A percentile compares a stretch with the other conserved stretches of the same genome.
phyloP scores from a whole-genome alignment of 2,113 vertebrate genomes.

The Cyphomyrus discorhynchus region DNA sequence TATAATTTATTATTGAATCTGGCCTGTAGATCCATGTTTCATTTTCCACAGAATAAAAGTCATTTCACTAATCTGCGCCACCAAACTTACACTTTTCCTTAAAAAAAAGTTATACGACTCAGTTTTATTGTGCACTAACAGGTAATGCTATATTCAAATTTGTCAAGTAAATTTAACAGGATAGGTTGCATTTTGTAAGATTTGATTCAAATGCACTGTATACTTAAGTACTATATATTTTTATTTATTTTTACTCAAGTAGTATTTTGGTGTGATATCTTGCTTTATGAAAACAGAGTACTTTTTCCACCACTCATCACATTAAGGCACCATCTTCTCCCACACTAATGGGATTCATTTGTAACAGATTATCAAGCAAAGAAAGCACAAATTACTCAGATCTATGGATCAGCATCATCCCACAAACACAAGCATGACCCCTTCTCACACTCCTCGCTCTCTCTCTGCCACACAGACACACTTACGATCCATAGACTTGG shows the following conservation, averaged over 20 bases:
- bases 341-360: neutral
- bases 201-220: neutral
- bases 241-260: neutral
- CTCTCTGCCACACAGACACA: slow-evolving; percentile 31
- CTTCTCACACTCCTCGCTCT: neutral
- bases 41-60: neutral
- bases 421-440: neutral
- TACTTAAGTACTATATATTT: neutral
- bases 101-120: neutral
- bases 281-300: neutral
- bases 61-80: neutral
- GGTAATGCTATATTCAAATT: neutral
- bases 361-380: neutral
- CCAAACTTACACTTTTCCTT: neutral
- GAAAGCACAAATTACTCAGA: neutral
- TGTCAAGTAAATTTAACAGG: neutral
- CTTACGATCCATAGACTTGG: slow-evolving; percentile 79
- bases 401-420: neutral
- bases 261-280: neutral
- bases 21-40: neutral
- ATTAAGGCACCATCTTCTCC: neutral
- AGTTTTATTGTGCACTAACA: neutral
- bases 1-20: neutral
- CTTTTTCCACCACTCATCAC: neutral
- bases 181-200: neutral